These are phyloP conservation scores for Zaprionus vittiger DNA, from an alignment of 1,140 invertebrate genomes.

Conservation along the genomic window DNA sequence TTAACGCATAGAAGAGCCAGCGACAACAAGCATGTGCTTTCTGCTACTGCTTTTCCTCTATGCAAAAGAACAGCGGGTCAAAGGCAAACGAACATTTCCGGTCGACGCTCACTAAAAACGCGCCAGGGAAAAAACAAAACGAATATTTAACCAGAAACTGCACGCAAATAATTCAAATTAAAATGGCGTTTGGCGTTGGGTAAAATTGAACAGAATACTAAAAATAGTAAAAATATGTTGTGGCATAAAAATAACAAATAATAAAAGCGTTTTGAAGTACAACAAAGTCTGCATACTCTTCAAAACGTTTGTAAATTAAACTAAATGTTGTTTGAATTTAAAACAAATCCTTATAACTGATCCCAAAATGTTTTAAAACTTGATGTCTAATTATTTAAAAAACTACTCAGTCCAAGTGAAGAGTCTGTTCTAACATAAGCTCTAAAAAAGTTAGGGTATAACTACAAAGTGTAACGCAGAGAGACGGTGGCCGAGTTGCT, in stretches of 20 bases:
- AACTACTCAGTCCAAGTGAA: too few species aligned
- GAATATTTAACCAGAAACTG: constrained; percentile 42
- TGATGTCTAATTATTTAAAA: too few species aligned
- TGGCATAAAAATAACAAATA: constrained; percentile 14
- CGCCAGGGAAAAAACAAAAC: constrained; percentile 7
- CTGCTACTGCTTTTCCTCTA: constrained; percentile 10
- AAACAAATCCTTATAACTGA: neutral
- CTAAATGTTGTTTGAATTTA: too few species aligned
- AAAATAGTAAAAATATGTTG: constrained; percentile 8
- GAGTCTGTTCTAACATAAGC: too few species aligned
- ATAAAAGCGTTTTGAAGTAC: constrained; percentile 4
- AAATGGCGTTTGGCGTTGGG: constrained; percentile 42
- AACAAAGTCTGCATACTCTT: neutral
- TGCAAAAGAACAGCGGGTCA: constrained; percentile 34
- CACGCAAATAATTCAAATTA: constrained; percentile 62
- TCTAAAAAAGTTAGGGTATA: constrained; percentile 6
- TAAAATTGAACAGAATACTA: constrained; percentile 37
- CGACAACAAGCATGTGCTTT: constrained; percentile 46
- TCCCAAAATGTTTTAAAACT: neutral
- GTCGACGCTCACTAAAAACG: constrained; percentile 40
- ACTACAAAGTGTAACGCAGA: constrained; percentile 23
- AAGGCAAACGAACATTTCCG: constrained; percentile 54
- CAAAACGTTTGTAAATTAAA: too few species aligned
- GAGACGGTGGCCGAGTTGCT: constrained; percentile 1
- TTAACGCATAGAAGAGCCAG: constrained; percentile 17